Percentiles rank a stretch among this genome's conserved stretches.
phyloP scores from a whole-genome alignment of 2,888 invertebrate species.

The Cataglyphis livida region DNA sequence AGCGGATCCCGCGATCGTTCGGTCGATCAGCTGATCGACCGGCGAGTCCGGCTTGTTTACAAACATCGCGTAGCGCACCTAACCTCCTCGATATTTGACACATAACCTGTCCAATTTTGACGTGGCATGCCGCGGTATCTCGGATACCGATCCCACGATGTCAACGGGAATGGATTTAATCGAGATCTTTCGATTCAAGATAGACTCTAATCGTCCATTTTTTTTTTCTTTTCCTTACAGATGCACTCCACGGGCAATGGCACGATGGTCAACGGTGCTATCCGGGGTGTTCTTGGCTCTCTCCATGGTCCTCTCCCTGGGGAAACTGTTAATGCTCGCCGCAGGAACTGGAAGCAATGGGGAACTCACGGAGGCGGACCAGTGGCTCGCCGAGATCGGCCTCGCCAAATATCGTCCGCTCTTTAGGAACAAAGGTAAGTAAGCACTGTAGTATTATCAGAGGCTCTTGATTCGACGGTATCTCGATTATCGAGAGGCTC shows the following conservation, averaged over 20 bases:
- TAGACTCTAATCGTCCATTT: background rate
- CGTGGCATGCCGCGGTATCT: background rate
- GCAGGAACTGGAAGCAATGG: conserved; percentile 85
- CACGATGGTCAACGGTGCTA: conserved; percentile 84
- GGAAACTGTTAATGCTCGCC: conserved; percentile 83
- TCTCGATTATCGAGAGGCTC: background rate
- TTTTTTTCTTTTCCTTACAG: conserved; percentile 55
- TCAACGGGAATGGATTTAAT: background rate
- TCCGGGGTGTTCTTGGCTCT: conserved; percentile 84
- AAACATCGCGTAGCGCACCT: conserved; percentile 70
- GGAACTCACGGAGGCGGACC: conserved; percentile 89
- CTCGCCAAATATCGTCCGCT: conserved; percentile 90
- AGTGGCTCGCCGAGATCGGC: conserved; percentile 92
- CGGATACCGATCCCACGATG: background rate
- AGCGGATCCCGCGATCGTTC: background rate
- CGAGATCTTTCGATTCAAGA: background rate
- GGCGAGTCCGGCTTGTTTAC: conserved; percentile 74
- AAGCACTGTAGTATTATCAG: conserved; percentile 79
- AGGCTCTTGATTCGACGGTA: background rate
- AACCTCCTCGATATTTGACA: conserved; percentile 68
- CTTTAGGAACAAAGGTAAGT: conserved; percentile 91
- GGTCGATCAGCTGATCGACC: conserved; percentile 41
- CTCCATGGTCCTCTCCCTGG: conserved; percentile 83
- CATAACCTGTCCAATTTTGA: conserved; percentile 64
- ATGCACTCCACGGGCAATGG: conserved; percentile 81